phyloP scores from a whole-genome alignment of 2,888 invertebrate species.

The Scelioninae gen. 2 region DNA sequence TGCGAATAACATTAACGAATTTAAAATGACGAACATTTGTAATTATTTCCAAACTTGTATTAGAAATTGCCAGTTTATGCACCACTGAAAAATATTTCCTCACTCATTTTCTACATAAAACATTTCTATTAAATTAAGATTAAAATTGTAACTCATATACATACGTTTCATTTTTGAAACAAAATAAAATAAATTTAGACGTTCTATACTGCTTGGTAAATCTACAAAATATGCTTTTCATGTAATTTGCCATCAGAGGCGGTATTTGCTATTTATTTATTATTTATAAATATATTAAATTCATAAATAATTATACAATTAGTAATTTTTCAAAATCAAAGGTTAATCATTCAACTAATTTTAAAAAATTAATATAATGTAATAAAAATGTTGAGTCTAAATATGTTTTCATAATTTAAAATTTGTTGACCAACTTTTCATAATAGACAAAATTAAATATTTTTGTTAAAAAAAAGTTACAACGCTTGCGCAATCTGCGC shows the following conservation, averaged over 20 bases:
- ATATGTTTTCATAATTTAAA: too few relatives aligned
- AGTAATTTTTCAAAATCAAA: too few relatives aligned
- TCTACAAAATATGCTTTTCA: conserved; percentile 5
- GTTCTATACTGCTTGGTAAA: conserved; percentile 1
- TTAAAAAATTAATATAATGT: background rate
- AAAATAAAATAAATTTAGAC: conserved; percentile 6
- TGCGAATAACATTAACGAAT: conserved; percentile 4
- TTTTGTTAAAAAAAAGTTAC: background rate
- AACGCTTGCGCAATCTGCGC: background rate
- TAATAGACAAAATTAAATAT: too few relatives aligned
- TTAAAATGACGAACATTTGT: background rate
- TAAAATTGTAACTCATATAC: conserved; percentile 2
- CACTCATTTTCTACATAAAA: conserved; percentile 11
- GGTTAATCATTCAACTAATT: too few relatives aligned
- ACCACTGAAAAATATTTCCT: conserved; percentile 4
- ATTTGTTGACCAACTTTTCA: too few relatives aligned
- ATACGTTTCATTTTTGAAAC: background rate
- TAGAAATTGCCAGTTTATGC: background rate
- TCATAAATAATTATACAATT: too few relatives aligned
- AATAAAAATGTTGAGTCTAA: background rate
- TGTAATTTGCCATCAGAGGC: conserved; percentile 1
- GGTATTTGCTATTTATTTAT: too few relatives aligned
- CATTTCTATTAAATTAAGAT: background rate
- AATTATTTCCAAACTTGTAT: conserved; percentile 5
- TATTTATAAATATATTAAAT: too few relatives aligned